Evolutionary conservation across 1,140 invertebrate species (phyloP).

Genomic region (Ctenoplectra terminalis): DNA sequence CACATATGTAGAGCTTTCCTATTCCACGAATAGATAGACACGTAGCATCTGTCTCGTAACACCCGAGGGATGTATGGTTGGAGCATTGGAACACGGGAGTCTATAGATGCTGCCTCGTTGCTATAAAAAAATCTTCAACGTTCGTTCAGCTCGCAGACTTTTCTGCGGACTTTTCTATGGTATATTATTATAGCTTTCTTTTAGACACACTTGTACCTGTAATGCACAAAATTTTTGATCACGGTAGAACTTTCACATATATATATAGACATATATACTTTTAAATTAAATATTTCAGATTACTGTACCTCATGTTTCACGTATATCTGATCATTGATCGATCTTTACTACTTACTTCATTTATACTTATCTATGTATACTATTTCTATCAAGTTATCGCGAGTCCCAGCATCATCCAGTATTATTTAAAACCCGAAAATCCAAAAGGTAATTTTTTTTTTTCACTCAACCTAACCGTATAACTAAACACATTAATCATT

Average conservation of each 20-base stretch:
- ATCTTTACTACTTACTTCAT: neutral
- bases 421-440: neutral
- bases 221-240: neutral
- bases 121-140: conserved; percentile 14
- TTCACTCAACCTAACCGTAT: neutral
- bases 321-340: neutral
- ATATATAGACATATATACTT: too few species aligned
- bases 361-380: too few species aligned
- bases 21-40: conserved; percentile 44
- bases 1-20: conserved; percentile 44
- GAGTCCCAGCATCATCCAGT: neutral
- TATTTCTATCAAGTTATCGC: too few species aligned
- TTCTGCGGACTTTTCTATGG: neutral
- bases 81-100: neutral
- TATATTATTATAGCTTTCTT: neutral
- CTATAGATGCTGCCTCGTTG: conserved; percentile 1
- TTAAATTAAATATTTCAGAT: neutral
- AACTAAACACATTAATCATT: conserved; percentile 16
- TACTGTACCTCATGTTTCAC: neutral
- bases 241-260: too few species aligned
- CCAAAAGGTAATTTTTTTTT: neutral
- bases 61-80: conserved; percentile 32
- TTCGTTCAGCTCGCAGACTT: neutral
- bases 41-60: conserved; percentile 39
- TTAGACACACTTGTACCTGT: neutral